Base-by-base conservation (phyloP, 2,888 invertebrate genomes). In the Pinctada fucata region DNA sequence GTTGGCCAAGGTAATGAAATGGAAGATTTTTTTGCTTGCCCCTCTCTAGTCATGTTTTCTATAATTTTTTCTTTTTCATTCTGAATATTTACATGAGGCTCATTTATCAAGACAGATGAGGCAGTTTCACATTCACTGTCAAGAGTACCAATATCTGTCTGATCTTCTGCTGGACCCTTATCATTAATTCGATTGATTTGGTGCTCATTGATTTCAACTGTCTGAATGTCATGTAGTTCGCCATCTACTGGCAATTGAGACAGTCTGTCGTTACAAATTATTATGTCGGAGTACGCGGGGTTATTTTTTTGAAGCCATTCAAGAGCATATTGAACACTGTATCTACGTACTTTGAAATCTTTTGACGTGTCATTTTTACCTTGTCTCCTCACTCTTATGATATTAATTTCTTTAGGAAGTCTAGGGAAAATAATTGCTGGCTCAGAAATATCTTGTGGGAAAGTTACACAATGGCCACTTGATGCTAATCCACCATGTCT, bases 1-100 rank as follows among this genome's bases (percentile, higher is more conserved):
- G 84, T 81, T 8, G 86, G 84, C 84, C 84, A 86, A n/a, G 82
- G 80, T 1, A 79, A 77, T 2, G 67, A 51, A 10, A 82, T 63
- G 2, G 71, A 13, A 13, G 70, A 70, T 31, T 50, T 75, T 10
- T 73, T 52, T 47, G 64, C 50, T 67, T 77, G 45, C n/a, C 72
- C 78, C 49, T 73, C 47, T 66, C 49, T 75, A 64, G 58, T 78
- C 4, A 31, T n/a, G 10, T 72, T 50, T 31, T 76, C 47, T 4
- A 80, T 65, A 50, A 79, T 52, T n/a, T 71, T 48, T 72, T 74
- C 51, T 66, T 72, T 49, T 69, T 81, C n/a, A 73, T 71, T 8
- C 64, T 70, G 50, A 2, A 80, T 69, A 31, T 80, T 50, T 51
- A 73, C 64, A 45, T 68, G 6, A 16, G 50, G 8, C 45, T 81